Percentiles rank a stretch among this genome's conserved stretches.
These are phyloP conservation scores for Bombus confusus DNA, from an alignment of 1,140 invertebrate genomes.

Conservation along the genomic window DNA sequence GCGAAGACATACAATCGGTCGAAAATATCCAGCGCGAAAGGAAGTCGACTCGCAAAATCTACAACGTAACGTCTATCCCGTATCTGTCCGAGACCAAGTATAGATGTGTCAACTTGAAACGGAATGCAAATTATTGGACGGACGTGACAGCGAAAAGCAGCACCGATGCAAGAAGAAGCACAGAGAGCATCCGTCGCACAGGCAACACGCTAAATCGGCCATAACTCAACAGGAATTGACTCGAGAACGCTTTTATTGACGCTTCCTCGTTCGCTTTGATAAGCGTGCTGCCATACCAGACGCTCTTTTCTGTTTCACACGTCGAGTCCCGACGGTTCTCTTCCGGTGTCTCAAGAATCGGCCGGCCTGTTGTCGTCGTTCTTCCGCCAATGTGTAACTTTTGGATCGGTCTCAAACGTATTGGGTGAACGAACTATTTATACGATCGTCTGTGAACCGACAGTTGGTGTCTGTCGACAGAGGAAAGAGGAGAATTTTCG, in stretches of 20 bases:
- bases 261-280: conserved; percentile 16
- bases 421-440: conserved; percentile 65
- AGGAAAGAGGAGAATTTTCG: conserved; percentile 44
- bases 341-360: background rate
- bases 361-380: background rate
- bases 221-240: conserved; percentile 12
- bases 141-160: background rate
- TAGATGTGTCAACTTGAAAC: background rate
- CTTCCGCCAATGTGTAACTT: conserved; percentile 9
- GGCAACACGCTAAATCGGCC: background rate
- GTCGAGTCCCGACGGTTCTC: too few species aligned
- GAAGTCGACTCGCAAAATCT: background rate
- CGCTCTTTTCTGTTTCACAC: background rate
- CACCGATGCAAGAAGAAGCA: background rate
- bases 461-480: background rate
- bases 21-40: background rate
- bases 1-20: too few species aligned
- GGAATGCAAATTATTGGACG: background rate
- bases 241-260: conserved; percentile 14
- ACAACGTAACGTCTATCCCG: background rate
- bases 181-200: background rate
- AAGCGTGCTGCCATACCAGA: background rate
- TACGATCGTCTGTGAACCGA: conserved; percentile 42
- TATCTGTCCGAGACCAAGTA: background rate
- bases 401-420: conserved; percentile 28